These are phyloP conservation scores for Pangasius sanitwongsei DNA, from an alignment of 2,797 vertebrate genomes.

Conservation along the genomic window DNA sequence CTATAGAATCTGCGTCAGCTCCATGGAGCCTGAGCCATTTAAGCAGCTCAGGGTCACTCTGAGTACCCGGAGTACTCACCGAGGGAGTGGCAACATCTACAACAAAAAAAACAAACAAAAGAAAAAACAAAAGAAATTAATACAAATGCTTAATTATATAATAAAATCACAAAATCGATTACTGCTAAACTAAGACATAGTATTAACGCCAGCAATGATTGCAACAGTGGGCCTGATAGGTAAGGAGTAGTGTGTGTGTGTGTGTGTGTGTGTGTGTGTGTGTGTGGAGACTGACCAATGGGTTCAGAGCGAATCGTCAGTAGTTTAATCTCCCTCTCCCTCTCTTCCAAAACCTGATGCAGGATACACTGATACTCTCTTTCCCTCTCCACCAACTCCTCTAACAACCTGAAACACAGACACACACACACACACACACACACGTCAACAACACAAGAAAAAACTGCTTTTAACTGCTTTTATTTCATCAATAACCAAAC, in stretches of 20 bases:
- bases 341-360: conserved; percentile 92
- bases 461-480: not conserved
- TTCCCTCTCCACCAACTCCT: conserved; percentile 92
- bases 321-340: conserved; percentile 90
- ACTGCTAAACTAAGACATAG: not conserved
- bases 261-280: not conserved
- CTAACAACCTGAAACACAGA: conserved; percentile 81
- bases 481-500: not conserved
- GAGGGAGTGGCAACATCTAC: conserved; percentile 77
- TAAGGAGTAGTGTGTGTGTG: not conserved
- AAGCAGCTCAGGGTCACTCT: conserved; percentile 80
- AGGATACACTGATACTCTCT: conserved; percentile 91
- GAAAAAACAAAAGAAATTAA: not conserved
- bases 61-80: conserved; percentile 57
- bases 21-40: conserved; percentile 85
- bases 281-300: conserved; percentile 73
- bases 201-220: not conserved
- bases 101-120: conserved; percentile 19
- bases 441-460: not conserved
- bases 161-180: not conserved
- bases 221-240: not conserved
- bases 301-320: conserved; percentile 85
- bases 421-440: conserved; percentile 6
- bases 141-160: not conserved
- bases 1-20: conserved; percentile 87